Conservation (phyloP, 2,113 vertebrate genomes). For the Ornithorhynchus anatinus region DNA sequence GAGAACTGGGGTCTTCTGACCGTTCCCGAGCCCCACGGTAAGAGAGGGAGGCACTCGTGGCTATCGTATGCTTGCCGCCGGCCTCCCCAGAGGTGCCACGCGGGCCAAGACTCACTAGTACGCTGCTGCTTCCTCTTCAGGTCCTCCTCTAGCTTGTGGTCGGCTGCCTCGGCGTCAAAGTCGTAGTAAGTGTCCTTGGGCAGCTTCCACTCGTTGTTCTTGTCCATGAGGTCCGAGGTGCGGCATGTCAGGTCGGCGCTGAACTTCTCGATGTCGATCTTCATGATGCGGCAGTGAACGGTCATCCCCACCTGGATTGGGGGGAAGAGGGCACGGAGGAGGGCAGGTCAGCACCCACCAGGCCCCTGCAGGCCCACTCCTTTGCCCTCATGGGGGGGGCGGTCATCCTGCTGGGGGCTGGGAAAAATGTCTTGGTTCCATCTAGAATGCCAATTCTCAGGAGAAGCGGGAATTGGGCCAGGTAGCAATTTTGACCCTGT, state of each 20-base stretch:
- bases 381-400: no score
- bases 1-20: no score
- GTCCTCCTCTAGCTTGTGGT: conserved; percentile 93
- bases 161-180: conserved; percentile 89
- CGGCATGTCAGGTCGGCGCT: conserved; percentile 96
- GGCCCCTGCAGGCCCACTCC: no score
- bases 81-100: accelerated
- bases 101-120: conserved; percentile 81
- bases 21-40: background rate
- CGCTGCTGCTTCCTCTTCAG: conserved; percentile 94
- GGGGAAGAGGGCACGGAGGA: no score
- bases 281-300: conserved; percentile 97
- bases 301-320: conserved; percentile 96
- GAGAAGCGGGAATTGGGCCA: no score
- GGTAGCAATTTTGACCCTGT: no score
- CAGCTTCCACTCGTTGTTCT: conserved; percentile 97
- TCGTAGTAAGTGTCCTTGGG: conserved; percentile 97
- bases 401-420: no score
- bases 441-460: no score
- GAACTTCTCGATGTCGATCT: conserved; percentile 98
- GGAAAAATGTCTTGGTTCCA: no score
- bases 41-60: no score
- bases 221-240: conserved; percentile 94
- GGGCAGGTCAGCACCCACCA: no score
- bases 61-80: background rate